Evolutionary conservation across 2,113 vertebrate species (phyloP).

Genomic region (Gymnogyps californianus): DNA sequence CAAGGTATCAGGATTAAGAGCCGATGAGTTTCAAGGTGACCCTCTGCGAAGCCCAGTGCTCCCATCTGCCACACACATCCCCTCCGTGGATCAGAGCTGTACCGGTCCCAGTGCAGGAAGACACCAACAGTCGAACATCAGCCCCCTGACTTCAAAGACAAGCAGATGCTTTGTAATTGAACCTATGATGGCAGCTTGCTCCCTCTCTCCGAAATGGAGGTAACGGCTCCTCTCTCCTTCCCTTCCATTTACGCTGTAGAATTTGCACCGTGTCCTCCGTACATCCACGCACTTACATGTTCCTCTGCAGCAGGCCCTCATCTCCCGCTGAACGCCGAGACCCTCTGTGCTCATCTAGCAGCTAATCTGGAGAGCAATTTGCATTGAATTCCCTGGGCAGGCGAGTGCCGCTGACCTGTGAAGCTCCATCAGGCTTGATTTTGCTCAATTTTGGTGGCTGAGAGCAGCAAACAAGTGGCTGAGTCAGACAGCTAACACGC

Average conservation of each 20-base stretch:
- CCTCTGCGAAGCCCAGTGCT: neutral
- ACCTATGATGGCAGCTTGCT: rapidly evolving
- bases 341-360: neutral
- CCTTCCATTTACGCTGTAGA: rapidly evolving
- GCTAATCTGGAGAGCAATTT: neutral
- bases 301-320: neutral
- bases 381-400: neutral
- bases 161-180: neutral
- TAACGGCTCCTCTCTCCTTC: neutral
- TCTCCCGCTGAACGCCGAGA: rapidly evolving
- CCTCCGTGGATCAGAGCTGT: rapidly evolving
- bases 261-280: neutral
- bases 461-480: neutral
- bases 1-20: neutral
- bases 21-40: neutral
- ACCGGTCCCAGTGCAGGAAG: rapidly evolving
- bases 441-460: neutral
- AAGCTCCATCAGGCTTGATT: neutral
- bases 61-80: rapidly evolving
- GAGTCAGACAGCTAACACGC: neutral
- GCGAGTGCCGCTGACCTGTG: rapidly evolving
- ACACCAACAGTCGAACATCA: rapidly evolving
- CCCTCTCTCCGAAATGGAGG: rapidly evolving
- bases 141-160: neutral
- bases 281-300: rapidly evolving